Percentiles rank a stretch among this genome's conserved stretches.
Evolutionary conservation across 2,113 vertebrate species (phyloP).

Genomic region (Antigone vipio): DNA sequence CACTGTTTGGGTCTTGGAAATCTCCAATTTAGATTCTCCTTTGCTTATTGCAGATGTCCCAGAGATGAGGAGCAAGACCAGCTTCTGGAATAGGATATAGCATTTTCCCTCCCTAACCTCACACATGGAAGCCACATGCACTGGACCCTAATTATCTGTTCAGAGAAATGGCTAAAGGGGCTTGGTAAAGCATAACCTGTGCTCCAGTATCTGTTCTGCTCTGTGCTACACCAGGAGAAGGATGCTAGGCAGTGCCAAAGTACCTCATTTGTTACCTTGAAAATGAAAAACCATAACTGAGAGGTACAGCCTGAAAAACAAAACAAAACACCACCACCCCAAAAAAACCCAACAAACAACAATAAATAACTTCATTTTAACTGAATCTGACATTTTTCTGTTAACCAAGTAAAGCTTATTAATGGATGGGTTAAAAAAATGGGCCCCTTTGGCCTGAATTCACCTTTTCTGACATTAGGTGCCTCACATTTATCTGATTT

Average conservation of each 20-base stretch:
- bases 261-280: no score
- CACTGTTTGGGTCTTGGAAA: not conserved
- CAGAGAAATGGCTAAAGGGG: not conserved
- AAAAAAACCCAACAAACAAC: not conserved
- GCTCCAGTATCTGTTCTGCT: not conserved
- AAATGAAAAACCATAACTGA: not conserved
- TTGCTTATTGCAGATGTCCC: not conserved
- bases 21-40: not conserved
- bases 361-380: not conserved
- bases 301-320: not conserved
- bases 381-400: not conserved
- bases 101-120: not conserved
- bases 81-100: not conserved
- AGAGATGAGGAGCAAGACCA: not conserved
- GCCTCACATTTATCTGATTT: not conserved
- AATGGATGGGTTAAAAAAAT: not conserved
- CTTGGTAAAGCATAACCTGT: not conserved
- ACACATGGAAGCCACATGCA: not conserved
- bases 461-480: not conserved
- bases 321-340: not conserved
- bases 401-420: not conserved
- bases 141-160: not conserved
- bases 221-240: not conserved
- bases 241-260: not conserved
- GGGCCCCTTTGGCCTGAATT: accelerated